Percentiles rank a stretch among this genome's conserved stretches.
Evolutionary conservation across 2,888 invertebrate species (phyloP).

Genomic region (Molorchus minor): DNA sequence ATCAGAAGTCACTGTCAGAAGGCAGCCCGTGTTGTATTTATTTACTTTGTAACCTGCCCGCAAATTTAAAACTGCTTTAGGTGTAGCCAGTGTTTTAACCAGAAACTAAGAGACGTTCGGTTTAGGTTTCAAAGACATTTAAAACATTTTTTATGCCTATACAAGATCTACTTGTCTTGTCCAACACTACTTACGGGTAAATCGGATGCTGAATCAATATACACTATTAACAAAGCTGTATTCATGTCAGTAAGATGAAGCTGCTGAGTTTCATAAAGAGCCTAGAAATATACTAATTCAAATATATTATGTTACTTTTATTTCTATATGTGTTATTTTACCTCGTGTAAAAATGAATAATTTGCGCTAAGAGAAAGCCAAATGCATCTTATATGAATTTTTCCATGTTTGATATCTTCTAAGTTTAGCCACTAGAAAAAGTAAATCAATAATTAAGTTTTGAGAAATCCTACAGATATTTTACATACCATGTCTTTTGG

Average conservation of each 20-base stretch:
- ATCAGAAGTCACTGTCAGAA: not conserved
- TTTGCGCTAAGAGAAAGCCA: constrained; percentile 86
- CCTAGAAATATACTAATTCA: constrained; percentile 64
- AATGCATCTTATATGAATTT: constrained; percentile 85
- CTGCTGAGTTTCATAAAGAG: constrained; percentile 76
- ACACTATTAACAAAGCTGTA: constrained; percentile 82
- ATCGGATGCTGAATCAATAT: constrained; percentile 89
- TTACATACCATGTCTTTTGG: constrained; percentile 74
- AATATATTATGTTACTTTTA: constrained; percentile 1
- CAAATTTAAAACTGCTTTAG: no score
- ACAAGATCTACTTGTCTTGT: not conserved
- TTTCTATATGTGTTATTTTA: constrained; percentile 62
- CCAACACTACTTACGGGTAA: constrained; percentile 75
- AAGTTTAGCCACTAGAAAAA: constrained; percentile 86
- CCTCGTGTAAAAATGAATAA: constrained; percentile 75
- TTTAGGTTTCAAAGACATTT: no score
- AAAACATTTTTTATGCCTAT: no score
- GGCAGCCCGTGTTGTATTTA: not conserved
- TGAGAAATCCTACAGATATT: not conserved
- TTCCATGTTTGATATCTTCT: constrained; percentile 93
- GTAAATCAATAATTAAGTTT: constrained; percentile 9
- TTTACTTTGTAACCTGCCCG: no score
- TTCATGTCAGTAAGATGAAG: constrained; percentile 79
- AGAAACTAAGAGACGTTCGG: no score
- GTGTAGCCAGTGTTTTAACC: no score